phyloP scores from a whole-genome alignment of 92 coral and sea anemone genomes.

The Meandrina meandrites region DNA sequence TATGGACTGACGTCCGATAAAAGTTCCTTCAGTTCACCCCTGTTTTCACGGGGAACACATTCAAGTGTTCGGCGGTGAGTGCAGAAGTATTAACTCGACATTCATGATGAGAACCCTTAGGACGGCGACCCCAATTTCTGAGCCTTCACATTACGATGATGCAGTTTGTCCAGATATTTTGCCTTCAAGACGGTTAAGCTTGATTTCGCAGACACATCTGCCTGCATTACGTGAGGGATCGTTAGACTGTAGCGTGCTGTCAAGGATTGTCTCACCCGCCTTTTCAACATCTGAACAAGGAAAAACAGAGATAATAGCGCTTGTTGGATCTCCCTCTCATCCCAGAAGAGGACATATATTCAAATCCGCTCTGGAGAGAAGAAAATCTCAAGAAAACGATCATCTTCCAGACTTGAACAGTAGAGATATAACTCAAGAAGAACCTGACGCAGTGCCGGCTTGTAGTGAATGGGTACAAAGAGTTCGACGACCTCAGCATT shows the following conservation, averaged over 20 bases:
- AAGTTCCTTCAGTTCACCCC: background rate
- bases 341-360: slow-evolving; percentile 17
- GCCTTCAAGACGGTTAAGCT: slow-evolving; percentile 3
- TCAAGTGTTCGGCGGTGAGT: background rate
- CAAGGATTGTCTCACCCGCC: slow-evolving; percentile 24
- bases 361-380: slow-evolving; percentile 7
- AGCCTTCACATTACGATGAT: background rate
- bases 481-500: background rate
- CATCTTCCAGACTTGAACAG: slow-evolving; percentile 23
- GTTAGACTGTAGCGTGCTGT: slow-evolving; percentile 6
- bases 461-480: background rate
- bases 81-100: background rate
- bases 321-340: slow-evolving; percentile 11
- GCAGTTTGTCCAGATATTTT: background rate
- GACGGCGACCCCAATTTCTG: slow-evolving; percentile 20
- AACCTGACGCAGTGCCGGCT: background rate
- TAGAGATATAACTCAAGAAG: slow-evolving; percentile 1
- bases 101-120: slow-evolving; percentile 18
- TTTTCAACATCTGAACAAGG: slow-evolving; percentile 14
- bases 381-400: background rate
- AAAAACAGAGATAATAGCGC: slow-evolving; percentile 34
- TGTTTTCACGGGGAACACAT: slow-evolving; percentile 22
- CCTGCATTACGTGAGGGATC: slow-evolving; percentile 34
- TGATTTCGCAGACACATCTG: slow-evolving; percentile 7
- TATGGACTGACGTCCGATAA: background rate